Evolutionary conservation across 2,113 vertebrate genomes (phyloP), one percentile per base, ranked within the genome.

Genomic region (Pterocles gutturalis): DNA sequence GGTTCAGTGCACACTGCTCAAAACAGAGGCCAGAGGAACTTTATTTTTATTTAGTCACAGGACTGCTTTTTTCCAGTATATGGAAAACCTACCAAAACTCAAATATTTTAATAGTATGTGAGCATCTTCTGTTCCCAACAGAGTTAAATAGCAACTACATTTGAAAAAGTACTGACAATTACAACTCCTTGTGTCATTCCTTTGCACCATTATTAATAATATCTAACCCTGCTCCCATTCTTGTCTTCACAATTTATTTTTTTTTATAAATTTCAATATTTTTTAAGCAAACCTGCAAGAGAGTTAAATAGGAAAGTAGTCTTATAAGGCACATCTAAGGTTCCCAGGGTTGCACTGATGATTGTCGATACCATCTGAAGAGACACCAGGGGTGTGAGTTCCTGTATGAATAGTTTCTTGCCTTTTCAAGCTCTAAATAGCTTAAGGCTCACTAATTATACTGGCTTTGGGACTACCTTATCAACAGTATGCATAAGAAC

Each of bases 381-480:
- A 83, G 29, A 72, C 62, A 83, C 28, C 54, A 61, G 41, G 54
- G 3, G 1, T 75, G 38, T 81, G 60, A 78, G 89, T 94, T 95
- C 90, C 92, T 90, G 79, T 89, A 89, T 89, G 78, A 92, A 93
- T 87, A 38, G 24, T 51, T 94, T 89, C 51, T 71, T 71, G 67
- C 65, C 91, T 90, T 94, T 95, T 90, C 77, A 94, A 96, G 69
- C 57, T 69, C 86, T 79, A 45, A 71, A 92, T 82, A 93, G 94
- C 92, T 93, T 64, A 87, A 95, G 92, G 92, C 92, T 92, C 69
- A 87, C 86, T 95, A 93, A 95, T 94, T 95, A 93, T 89, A 55
- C 34, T 53, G 57, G 72, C 81, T 54, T 51, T 86, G 86, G 31
- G 69, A 82, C 69, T 83, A 67, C 54, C 72, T 81, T 72, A 78